These are phyloP conservation scores for Gobio occitaniae DNA, from an alignment of 2,797 vertebrate genomes.

Conservation along the genomic window DNA sequence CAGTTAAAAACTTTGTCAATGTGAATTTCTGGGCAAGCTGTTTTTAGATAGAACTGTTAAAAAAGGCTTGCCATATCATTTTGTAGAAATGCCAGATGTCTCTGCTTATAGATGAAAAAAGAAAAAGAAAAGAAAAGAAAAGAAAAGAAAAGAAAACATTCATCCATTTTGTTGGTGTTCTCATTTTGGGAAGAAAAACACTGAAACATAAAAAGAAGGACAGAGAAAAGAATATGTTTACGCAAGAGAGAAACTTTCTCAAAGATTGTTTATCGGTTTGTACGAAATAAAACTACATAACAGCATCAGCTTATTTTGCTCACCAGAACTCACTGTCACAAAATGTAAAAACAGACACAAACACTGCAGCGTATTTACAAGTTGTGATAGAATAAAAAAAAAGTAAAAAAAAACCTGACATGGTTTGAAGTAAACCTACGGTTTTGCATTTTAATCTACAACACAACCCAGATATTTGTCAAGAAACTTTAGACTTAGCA, in stretches of 20 bases:
- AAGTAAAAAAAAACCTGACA: background rate
- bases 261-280: constrained; percentile 29
- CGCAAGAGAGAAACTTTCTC: background rate
- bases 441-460: constrained; percentile 19
- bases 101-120: constrained; percentile 39
- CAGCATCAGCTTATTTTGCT: constrained; percentile 1
- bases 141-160: constrained; percentile 21
- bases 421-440: background rate
- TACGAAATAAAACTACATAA: constrained; percentile 9
- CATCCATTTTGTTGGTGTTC: constrained; percentile 34
- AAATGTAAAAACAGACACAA: constrained; percentile 5
- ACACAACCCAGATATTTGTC: constrained; percentile 44
- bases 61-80: constrained; percentile 65
- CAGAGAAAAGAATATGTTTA: constrained; percentile 10
- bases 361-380: constrained; percentile 28
- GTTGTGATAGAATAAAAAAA: background rate
- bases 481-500: background rate
- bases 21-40: constrained; percentile 31
- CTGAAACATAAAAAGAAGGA: background rate
- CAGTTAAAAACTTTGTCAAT: background rate
- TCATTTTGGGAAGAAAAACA: constrained; percentile 23
- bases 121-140: background rate
- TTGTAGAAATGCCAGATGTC: constrained; percentile 41
- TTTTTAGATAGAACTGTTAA: constrained; percentile 51
- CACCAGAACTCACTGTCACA: background rate